Percentiles rank a stretch among this genome's conserved stretches.
Evolutionary conservation across 2,888 invertebrate genomes (phyloP).

Genomic region (Psylliodes chrysocephalus): DNA sequence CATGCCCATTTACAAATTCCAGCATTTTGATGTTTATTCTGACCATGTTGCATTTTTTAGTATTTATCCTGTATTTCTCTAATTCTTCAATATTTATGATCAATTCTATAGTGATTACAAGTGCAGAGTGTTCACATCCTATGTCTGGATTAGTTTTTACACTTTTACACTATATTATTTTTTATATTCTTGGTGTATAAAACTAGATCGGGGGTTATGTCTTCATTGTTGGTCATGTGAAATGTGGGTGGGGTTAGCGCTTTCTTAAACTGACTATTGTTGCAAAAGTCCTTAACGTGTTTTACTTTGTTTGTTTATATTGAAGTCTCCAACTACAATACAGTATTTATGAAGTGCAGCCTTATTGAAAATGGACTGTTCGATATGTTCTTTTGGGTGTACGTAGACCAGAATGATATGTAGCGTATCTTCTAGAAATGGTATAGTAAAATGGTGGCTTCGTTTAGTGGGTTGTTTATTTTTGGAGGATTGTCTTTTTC

Average conservation of each 20-base stretch:
- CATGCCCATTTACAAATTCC: background rate
- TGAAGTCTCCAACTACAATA: background rate
- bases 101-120: background rate
- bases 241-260: background rate
- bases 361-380: conserved; percentile 8
- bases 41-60: background rate
- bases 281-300: background rate
- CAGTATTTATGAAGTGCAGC: background rate
- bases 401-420: conserved; percentile 26
- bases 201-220: conserved; percentile 1
- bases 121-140: background rate
- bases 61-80: background rate
- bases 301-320: background rate
- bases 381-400: conserved; percentile 1
- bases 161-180: conserved; percentile 2
- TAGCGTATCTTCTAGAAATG: conserved; percentile 14
- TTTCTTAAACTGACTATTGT: conserved; percentile 3
- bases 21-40: background rate
- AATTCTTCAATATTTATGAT: background rate
- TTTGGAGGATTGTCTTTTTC: conserved; percentile 16
- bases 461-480: conserved; percentile 28
- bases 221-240: background rate
- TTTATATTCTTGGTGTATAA: background rate
- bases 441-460: conserved; percentile 29
- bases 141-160: background rate